Evolutionary conservation across 1,140 invertebrate species (phyloP).

Genomic region (Diabrotica undecimpunctata): DNA sequence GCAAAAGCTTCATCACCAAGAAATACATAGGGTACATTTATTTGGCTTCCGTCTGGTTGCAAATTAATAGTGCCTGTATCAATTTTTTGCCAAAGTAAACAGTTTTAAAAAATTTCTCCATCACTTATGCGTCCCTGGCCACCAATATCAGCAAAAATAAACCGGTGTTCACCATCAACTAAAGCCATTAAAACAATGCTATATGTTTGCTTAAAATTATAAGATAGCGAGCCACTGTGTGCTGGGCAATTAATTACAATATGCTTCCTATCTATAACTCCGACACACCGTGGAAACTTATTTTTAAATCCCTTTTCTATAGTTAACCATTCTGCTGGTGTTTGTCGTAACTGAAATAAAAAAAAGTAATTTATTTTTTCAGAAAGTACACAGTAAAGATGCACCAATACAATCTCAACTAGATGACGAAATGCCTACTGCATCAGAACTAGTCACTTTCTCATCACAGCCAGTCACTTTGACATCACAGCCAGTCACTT

Average conservation of each 20-base stretch:
- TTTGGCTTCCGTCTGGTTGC: constrained; percentile 27
- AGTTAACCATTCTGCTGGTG: too few species aligned
- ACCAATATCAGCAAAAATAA: constrained; percentile 45
- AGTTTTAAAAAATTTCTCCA: constrained; percentile 31
- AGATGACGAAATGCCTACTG: too few species aligned
- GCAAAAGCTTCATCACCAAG: constrained; percentile 42
- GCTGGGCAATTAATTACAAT: not conserved
- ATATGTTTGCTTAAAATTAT: not conserved
- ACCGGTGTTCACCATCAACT: constrained; percentile 29
- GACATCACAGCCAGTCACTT: too few species aligned
- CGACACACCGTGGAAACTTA: constrained; percentile 4
- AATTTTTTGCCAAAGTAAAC: constrained; percentile 28
- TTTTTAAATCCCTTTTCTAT: not conserved
- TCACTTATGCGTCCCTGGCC: constrained; percentile 40
- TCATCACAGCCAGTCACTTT: too few species aligned
- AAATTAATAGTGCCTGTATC: constrained; percentile 33
- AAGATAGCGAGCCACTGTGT: not conserved
- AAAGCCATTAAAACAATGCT: constrained; percentile 8
- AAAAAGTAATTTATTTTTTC: too few species aligned
- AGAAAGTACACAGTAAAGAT: too few species aligned
- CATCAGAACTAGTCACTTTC: too few species aligned
- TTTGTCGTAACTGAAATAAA: too few species aligned
- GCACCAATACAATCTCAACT: too few species aligned
- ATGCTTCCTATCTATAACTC: not conserved
- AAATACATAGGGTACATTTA: constrained; percentile 37